Conservation (phyloP, 2,797 vertebrate genomes). For the Hybognathus amarus region DNA sequence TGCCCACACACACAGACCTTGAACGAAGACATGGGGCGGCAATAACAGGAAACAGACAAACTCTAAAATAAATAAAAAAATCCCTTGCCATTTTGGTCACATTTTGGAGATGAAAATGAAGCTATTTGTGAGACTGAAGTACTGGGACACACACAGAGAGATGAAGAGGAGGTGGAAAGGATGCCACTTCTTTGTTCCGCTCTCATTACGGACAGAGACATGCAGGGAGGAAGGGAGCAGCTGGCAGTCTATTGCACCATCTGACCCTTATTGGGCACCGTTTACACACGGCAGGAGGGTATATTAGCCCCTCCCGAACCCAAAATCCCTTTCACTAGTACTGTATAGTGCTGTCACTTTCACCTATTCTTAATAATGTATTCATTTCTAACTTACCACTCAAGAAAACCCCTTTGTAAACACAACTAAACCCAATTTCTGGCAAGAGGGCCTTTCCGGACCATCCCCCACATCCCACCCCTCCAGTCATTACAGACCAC, state of each 20-base stretch:
- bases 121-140: not conserved
- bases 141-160: slow-evolving; percentile 18
- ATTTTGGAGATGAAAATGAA: slow-evolving; percentile 27
- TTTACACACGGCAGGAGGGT: slow-evolving; percentile 53
- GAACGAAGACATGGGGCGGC: not conserved
- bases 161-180: slow-evolving; percentile 55
- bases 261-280: slow-evolving; percentile 67
- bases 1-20: slow-evolving; percentile 32
- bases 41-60: slow-evolving; percentile 54
- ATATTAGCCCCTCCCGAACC: slow-evolving; percentile 37
- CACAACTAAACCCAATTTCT: not conserved
- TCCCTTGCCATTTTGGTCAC: not conserved
- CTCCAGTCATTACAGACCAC: slow-evolving; percentile 29
- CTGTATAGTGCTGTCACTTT: slow-evolving; percentile 29
- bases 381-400: slow-evolving; percentile 2
- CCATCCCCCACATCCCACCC: slow-evolving; percentile 19
- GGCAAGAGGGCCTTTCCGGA: not conserved
- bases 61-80: not conserved
- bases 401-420: slow-evolving; percentile 10
- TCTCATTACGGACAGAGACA: slow-evolving; percentile 49
- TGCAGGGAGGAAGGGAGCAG: slow-evolving; percentile 64
- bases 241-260: slow-evolving; percentile 71
- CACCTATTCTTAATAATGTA: slow-evolving; percentile 13
- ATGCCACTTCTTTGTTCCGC: slow-evolving; percentile 53
- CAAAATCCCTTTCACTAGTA: slow-evolving; percentile 41